Base-by-base conservation (phyloP, 2,888 invertebrate species). In the Poecilus cupreus region DNA sequence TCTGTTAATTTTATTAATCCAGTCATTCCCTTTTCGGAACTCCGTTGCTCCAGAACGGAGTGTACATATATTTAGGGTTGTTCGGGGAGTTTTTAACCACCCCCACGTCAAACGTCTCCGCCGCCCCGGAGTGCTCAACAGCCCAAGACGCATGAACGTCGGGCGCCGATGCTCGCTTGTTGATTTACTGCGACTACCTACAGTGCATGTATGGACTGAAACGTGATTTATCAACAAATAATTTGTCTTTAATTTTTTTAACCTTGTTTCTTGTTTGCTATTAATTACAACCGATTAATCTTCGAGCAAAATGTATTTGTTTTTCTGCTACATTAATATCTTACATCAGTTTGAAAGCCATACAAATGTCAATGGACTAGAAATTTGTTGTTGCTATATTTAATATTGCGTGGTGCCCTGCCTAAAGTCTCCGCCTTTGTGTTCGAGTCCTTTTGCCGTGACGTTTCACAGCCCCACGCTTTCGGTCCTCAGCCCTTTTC, bases 1-100 rank as follows among this genome's bases (percentile, higher is more conserved):
- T 88, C 87, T 87, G 87, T 88, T 88, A 88, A 88, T 88, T 88
- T 88, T 87, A 87, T 88, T 88, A 88, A 88, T 87, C 87, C 87
- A 80, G 80, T 80, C 80, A 80, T 80, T 80, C 80, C 80, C 80
- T 80, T 79, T 80, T 80, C 80, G 80, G 68, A 80, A 72, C 64
- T 49, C 76, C 37, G 60, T 11, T 74, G 22, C 51, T 2, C 20
- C 11, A 16, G 20, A 24, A 18, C 43, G 49, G 51, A 70, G 80
- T 80, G 80, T 80, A 80, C 72, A 80, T 80, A 80, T 80, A 80
- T 80, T 80, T 80, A 80, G 80, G 80, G 80, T 72, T 80, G 80
- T 80, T 72, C 80, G 32, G 72, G 80, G 80, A 72, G 72, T 80
- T 80, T 80, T 80, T 80, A 70, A 70, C 70, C 80, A 37, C 60